Evolutionary conservation across 2,797 vertebrate species (phyloP).

Genomic region (Cossypha polioptera): DNA sequence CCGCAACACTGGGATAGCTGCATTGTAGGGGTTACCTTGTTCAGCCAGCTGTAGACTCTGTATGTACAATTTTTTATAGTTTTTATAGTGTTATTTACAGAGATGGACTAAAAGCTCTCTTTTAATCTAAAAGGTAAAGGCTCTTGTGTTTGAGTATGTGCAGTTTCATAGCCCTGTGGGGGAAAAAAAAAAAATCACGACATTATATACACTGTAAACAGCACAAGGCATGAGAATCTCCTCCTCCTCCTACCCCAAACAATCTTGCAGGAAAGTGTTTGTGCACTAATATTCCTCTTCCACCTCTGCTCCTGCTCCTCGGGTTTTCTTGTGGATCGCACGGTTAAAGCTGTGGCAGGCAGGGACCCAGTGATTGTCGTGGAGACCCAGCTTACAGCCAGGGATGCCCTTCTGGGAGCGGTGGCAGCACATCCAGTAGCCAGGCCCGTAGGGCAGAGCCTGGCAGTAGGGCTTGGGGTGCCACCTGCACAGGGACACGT

Average conservation of each 20-base stretch:
- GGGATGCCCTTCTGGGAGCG: constrained; percentile 85
- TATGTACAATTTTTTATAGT: constrained; percentile 72
- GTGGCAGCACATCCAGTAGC: constrained; percentile 98
- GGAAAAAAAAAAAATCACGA: neutral
- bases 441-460: constrained; percentile 90
- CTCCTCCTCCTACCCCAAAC: constrained; percentile 10
- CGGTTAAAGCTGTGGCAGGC: constrained; percentile 90
- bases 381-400: constrained; percentile 93
- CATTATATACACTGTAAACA: constrained; percentile 91
- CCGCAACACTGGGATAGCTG: constrained; percentile 72
- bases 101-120: constrained; percentile 74
- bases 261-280: constrained; percentile 59
- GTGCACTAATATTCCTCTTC: constrained; percentile 76
- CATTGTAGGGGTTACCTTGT: constrained; percentile 71
- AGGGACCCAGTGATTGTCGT: constrained; percentile 97
- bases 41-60: constrained; percentile 71
- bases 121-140: constrained; percentile 75
- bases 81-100: constrained; percentile 76
- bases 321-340: constrained; percentile 82
- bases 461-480: constrained; percentile 97
- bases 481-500: constrained; percentile 95
- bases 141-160: constrained; percentile 76
- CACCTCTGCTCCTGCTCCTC: constrained; percentile 73
- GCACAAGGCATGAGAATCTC: constrained; percentile 78
- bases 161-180: constrained; percentile 78